A percentile compares a stretch with the other conserved stretches of the same genome.
Conservation (phyloP, 2,888 invertebrate species). For the Polyploca ridens region DNA sequence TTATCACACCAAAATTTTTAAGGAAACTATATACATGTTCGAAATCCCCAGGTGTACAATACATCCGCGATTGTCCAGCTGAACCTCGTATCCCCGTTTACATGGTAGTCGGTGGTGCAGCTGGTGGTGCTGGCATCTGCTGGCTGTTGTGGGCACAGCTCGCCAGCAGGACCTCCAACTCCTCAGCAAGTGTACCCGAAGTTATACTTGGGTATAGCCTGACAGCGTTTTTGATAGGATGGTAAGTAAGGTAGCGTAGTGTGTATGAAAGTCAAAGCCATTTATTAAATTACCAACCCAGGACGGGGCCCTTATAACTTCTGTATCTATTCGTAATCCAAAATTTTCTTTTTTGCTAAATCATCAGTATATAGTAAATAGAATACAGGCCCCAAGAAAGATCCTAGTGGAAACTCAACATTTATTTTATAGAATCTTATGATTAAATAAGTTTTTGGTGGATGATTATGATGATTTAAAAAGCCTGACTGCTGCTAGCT, state of each 20-base stretch:
- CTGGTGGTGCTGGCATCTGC: conserved; percentile 88
- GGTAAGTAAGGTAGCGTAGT: conserved; percentile 69
- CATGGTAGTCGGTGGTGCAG: conserved; percentile 92
- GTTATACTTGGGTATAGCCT: conserved; percentile 87
- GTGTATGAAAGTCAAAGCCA: too few relatives aligned
- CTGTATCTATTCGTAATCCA: too few relatives aligned
- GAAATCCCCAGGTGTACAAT: conserved; percentile 87
- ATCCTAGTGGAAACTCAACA: neutral
- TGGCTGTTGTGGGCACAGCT: conserved; percentile 88
- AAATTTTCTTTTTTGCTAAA: neutral
- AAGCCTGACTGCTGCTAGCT: too few relatives aligned
- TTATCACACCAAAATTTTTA: neutral
- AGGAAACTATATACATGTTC: neutral
- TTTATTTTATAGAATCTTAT: neutral
- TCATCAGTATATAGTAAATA: neutral
- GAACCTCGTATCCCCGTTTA: conserved; percentile 92
- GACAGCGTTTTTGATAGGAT: conserved; percentile 88
- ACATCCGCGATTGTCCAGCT: conserved; percentile 90
- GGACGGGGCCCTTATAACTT: too few relatives aligned
- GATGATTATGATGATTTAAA: too few relatives aligned
- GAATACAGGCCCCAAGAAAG: neutral
- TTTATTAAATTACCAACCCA: too few relatives aligned
- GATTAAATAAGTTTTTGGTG: too few relatives aligned
- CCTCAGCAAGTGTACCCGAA: conserved; percentile 80
- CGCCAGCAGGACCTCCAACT: conserved; percentile 84